These are phyloP conservation scores for Emberiza fucata DNA, from an alignment of 2,113 vertebrate species.

Conservation along the genomic window DNA sequence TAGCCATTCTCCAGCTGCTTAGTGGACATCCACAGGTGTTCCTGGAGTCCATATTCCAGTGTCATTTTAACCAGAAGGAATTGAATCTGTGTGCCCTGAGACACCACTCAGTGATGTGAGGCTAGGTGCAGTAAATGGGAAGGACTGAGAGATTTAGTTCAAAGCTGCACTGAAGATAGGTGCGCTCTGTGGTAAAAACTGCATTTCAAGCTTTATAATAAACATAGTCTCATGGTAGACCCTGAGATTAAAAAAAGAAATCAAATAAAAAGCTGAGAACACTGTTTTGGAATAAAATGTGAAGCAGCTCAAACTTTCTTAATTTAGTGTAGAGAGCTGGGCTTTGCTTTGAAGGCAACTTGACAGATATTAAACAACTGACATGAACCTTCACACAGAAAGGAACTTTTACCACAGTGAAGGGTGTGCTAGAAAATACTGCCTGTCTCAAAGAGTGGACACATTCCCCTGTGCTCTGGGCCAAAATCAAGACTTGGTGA, in stretches of 20 bases:
- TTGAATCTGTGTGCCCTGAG: background rate
- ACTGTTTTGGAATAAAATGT: background rate
- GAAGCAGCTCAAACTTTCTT: background rate
- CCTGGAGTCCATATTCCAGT: background rate
- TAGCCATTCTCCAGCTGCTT: background rate
- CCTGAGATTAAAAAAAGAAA: background rate
- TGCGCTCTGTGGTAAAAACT: background rate
- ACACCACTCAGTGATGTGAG: background rate
- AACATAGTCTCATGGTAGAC: background rate
- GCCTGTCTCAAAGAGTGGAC: background rate
- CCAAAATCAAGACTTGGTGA: background rate
- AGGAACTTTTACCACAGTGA: background rate
- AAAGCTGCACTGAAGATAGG: background rate
- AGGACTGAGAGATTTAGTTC: background rate
- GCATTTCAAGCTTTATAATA: background rate
- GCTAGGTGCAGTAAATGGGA: background rate
- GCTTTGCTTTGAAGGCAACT: background rate
- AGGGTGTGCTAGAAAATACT: background rate
- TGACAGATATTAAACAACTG: background rate
- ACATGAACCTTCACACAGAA: background rate
- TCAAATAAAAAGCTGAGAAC: background rate
- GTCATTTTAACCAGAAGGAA: background rate
- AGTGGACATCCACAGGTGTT: background rate
- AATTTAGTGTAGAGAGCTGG: background rate
- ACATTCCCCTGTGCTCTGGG: background rate